Base-by-base conservation (phyloP, 2,113 vertebrate species). In the Malaclemys terrapin region DNA sequence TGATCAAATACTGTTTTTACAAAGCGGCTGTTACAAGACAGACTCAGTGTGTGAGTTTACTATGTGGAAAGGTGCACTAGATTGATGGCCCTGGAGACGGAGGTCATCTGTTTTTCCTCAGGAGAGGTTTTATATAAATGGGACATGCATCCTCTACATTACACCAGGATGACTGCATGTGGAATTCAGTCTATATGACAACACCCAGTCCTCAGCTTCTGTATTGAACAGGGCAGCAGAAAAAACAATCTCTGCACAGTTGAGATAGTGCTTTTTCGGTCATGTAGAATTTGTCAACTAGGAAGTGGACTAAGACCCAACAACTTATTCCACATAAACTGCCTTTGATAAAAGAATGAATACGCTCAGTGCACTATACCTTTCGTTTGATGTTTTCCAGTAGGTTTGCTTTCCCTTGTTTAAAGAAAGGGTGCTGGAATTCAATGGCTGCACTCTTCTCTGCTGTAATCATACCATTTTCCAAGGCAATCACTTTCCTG, bases 361-460 rank as follows among this genome's bases (percentile, higher is more conserved):
- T 3, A 75, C 5, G 27, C 11, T 78, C 53, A 65, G 6, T 13
- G 35, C 2, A 85, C 53, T 45, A 4, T 98, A 98, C 98, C 97
- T 98, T 98, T 47, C 98, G 97, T 83, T 98, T 98, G 94, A 98
- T 98, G 87, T 98, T 97, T 50, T 96, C 97, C 92, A 98, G 89
- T 50, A 98, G 91, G 50, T 93, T 95, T 17, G 96, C 85, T 52
- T 96, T 97, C 17, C 97, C 98, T 88, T 94, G 97, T 93, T 98
- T 98, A 97, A 98, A 98, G 89, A 97, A 97, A 31, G 97, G 93
- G 53, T 98, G 98, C 75, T 98, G 98, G 85, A 98, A 98, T 92
- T 98, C 98, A 87, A 97, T 97, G 65, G 89, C 49, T 6, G 93
- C 82, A 53, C 84, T 96, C n/a, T 97, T 98, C 45, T 97, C 97